Percentiles rank a stretch among this genome's conserved stretches.
These are phyloP conservation scores for Drosophila cardini DNA, from an alignment of 1,140 invertebrate genomes.

Conservation along the genomic window DNA sequence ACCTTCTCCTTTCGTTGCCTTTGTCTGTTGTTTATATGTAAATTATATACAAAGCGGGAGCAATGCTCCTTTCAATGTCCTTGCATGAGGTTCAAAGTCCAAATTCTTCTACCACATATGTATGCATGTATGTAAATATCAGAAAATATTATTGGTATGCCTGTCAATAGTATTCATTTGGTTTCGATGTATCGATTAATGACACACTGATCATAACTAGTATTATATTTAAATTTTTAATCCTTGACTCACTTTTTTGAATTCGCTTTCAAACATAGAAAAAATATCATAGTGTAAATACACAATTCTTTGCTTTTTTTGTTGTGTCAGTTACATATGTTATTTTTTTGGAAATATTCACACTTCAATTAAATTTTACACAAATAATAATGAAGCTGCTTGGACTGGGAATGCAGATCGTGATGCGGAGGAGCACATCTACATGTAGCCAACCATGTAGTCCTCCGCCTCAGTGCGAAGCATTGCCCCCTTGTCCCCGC, in stretches of 20 bases:
- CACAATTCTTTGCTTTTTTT: background rate
- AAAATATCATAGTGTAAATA: background rate
- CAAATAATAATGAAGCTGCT: slow-evolving; percentile 57
- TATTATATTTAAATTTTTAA: background rate
- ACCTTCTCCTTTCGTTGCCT: background rate
- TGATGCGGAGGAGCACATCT: slow-evolving; percentile 29
- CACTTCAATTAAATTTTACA: background rate
- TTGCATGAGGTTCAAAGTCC: background rate
- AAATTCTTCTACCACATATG: background rate
- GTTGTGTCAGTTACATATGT: slow-evolving; percentile 8
- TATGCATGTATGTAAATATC: background rate
- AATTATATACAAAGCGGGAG: background rate
- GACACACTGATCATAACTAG: background rate
- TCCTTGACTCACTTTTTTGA: background rate
- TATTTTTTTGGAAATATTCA: slow-evolving; percentile 11
- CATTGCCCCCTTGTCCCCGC: slow-evolving; percentile 45
- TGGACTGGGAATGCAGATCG: slow-evolving; percentile 40
- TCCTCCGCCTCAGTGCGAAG: slow-evolving; percentile 15
- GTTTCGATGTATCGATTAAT: slow-evolving; percentile 5
- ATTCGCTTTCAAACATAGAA: background rate
- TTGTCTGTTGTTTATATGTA: background rate
- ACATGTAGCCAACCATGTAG: slow-evolving; percentile 12
- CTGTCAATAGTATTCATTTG: background rate
- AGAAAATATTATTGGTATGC: background rate
- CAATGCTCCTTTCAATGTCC: background rate